Evolutionary conservation across 2,888 invertebrate genomes (phyloP), one percentile per base, ranked within the genome.

Genomic region (Lasius platythorax): DNA sequence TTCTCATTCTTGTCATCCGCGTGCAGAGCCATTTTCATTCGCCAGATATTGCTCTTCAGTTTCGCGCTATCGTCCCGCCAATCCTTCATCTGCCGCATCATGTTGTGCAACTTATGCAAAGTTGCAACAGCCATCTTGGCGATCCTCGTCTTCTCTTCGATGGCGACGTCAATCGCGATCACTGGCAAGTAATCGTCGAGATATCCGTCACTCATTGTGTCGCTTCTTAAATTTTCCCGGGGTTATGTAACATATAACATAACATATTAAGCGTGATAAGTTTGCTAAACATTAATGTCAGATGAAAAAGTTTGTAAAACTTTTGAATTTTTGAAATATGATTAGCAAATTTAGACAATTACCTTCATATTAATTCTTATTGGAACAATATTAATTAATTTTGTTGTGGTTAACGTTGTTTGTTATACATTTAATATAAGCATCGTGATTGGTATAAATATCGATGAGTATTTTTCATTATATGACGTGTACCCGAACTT

Each of bases 11-110:
- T 84, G 6, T 64, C 81, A n/a, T 78, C 84, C 9, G 43, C 87
- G 9, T 82, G 61, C 1, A 90, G 67, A 15, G 90, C 86, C 12
- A 75, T 67, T 75, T 88, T 87, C 64, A 90, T 64, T 2, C 88
- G 85, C 79, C 79, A 85, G 63, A 92, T 87, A 75, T 92, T 89
- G 15, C 84, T 87, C 30, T 84, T 78, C 30, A 91, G 78, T n/a
- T 79, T 86, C 50, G 82, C 75, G 28, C 87, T 87, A 50, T 92
- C 90, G 3, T 87, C 85, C 3, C 85, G 86, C 88, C 91, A 87
- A 33, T 86, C 72, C 63, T 66, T 87, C 85, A 88, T 86, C 68
- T 86, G 87, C 75, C 66, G 86, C 84, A 87, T 89, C 83, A 85
- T 85, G 66, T 75, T 50, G 56, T 90, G 88, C 72, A 90, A 66